Percentiles rank a stretch among this genome's conserved stretches.
These are phyloP conservation scores for Centruroides vittatus DNA, from an alignment of 1,140 invertebrate species.

Conservation along the genomic window DNA sequence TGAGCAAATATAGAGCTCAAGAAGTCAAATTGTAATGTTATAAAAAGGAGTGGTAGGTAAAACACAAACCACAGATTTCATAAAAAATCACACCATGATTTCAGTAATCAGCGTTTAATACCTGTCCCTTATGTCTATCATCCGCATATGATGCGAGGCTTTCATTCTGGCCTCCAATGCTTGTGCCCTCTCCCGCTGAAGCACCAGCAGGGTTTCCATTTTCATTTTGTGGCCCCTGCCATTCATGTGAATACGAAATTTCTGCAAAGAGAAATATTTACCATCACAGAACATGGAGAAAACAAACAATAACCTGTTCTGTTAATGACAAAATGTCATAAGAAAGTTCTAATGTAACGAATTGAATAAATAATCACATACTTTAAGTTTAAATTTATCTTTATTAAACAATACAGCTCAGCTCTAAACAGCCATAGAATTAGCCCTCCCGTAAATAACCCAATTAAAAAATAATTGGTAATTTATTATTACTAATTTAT, in stretches of 20 bases:
- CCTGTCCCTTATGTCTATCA: slow-evolving; percentile 8
- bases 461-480: too few species aligned
- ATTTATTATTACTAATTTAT: too few species aligned
- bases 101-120: not conserved
- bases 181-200: slow-evolving; percentile 10
- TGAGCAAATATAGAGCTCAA: not conserved
- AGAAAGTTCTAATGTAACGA: not conserved
- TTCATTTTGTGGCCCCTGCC: slow-evolving; percentile 8
- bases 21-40: not conserved
- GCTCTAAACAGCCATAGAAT: too few species aligned
- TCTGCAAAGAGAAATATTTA: slow-evolving; percentile 4
- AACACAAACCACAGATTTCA: too few species aligned
- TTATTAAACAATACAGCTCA: not conserved
- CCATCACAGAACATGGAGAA: slow-evolving; percentile 1
- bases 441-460: too few species aligned
- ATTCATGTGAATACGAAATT: slow-evolving; percentile 1
- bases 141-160: not conserved
- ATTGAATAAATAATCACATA: not conserved
- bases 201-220: slow-evolving; percentile 6
- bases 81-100: slow-evolving; percentile 1
- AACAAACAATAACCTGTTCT: not conserved
- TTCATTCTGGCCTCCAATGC: not conserved
- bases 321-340: not conserved
- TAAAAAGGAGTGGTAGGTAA: not conserved
- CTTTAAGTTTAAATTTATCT: not conserved